Base-by-base conservation (phyloP, 1,140 invertebrate genomes). In the Hyles euphorbiae region DNA sequence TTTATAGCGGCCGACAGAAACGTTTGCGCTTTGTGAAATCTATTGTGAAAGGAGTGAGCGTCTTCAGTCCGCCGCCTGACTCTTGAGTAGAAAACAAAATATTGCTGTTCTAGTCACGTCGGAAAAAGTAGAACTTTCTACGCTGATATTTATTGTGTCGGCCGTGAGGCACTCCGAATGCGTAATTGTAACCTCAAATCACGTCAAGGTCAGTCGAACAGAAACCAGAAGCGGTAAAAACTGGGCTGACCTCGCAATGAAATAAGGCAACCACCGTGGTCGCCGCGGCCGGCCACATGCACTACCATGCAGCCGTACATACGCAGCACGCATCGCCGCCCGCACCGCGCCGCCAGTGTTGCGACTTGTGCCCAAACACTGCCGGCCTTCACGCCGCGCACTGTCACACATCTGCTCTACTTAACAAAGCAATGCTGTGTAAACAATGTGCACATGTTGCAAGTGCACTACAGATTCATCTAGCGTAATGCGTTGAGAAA, bases 41-140 rank as follows among this genome's bases (percentile, higher is more conserved):
- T 50, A 56, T 61, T 61, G 60, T 61, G 63, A 60, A 61, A 53
- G 59, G 47, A 53, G 44, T 22, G 53, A 57, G 44, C 36, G 11
- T 45, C 44, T 59, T 48, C 53, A 56, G 51, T 55, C 53, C 33
- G 43, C 32, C 47, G 56, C 53, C 50, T 55, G 44, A 12, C 54
- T 68, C 58, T 65, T 47, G 45, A 69, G 67, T 69, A 70, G 69
- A 75, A 72, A 74, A 68, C 58, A 60, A 56, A 57, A 34, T 3
- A 72, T 69, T 61, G 45, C 47, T 36, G 54, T 70, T 70, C 80
- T 36, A 65, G 72, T 76, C 82, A 85, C 82, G 78, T 78, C 46
- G 65, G 70, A 72, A 84, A 76, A 79, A 78, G 76, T 78, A 60
- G 58, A 76, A 68, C 83, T 87, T 83, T 87, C 83, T 81, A 75